Evolutionary conservation across 92 coral and sea anemone species (phyloP), one percentile per base, ranked within the genome.

Genomic region (Zoanthus sociatus): DNA sequence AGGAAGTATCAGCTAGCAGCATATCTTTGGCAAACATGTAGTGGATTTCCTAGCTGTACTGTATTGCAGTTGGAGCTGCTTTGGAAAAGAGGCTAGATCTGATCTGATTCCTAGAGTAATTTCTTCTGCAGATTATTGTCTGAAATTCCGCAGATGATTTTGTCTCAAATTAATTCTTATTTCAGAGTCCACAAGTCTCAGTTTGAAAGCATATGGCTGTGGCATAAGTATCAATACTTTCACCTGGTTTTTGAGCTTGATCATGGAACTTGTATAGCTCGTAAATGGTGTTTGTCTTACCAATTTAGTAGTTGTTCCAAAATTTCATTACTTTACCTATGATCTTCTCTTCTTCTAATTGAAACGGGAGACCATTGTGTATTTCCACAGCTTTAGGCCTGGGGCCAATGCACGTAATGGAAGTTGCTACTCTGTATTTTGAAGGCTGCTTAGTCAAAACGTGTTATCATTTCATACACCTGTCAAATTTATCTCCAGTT

Each of bases 1-100:
- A 92, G 30, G 90, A 88, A 46, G 91, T 87, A 30, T 92, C 90
- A 4, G 90, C 83, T 9, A 89, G 70, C 78, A 70, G 32, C 90
- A 92, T 86, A 1, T 92, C 88, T 9, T 63, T 48, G 53, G 6
- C 53, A 48, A 48, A 48, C 55, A 3, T 50, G 55, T 50, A 90
- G 50, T 83, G 69, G 32, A 92, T 89, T 15, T 90, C 91, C 21
- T 68, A 84, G 84, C 87, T 76, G 60, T 92, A 90, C 82, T 87
- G 82, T 20, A 90, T 1, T 83, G 87, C 26, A 90, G 84, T 17
- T 83, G 83, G 6, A 89, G 74, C 32, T 89, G 50, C 72, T 90
- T 89, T 14, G 91, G 91, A 61, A 90, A 88, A 46, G 91, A 26
- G 17, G 84, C 1, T 50, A 78, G 32, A n/a, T 51, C n/a, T 58